Conservation (phyloP, 2,888 invertebrate species). For the Cerceris ruficornis region DNA sequence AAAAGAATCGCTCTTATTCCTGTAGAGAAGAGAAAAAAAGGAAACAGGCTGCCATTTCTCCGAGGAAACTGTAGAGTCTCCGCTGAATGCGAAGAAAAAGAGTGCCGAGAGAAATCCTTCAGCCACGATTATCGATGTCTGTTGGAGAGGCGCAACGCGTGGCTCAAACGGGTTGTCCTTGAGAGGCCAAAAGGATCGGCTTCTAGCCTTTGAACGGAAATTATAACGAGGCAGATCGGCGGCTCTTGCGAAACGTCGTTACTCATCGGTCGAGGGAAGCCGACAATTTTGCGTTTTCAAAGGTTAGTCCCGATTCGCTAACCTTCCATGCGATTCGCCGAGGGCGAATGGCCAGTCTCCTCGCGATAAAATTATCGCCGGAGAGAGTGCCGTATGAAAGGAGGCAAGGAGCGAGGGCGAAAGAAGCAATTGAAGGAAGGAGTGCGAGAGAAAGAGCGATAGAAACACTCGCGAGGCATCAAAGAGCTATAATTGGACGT, state of each 20-base stretch:
- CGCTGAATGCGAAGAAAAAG: background rate
- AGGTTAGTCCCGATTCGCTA: constrained; percentile 44
- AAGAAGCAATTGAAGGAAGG: constrained; percentile 29
- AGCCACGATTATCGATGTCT: too few relatives aligned
- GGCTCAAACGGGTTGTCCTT: constrained; percentile 37
- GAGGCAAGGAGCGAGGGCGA: constrained; percentile 21
- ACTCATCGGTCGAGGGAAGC: constrained; percentile 33
- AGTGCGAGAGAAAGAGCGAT: constrained; percentile 45
- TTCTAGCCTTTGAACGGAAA: constrained; percentile 35
- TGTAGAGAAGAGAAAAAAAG: background rate
- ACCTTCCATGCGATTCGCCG: constrained; percentile 36
- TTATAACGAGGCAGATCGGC: constrained; percentile 30
- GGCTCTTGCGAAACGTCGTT: constrained; percentile 49
- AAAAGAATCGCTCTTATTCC: constrained; percentile 11
- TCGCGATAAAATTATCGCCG: constrained; percentile 57
- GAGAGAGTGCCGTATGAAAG: constrained; percentile 16
- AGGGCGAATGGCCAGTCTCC: constrained; percentile 53
- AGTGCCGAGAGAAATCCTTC: too few relatives aligned
- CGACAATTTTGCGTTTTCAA: constrained; percentile 57
- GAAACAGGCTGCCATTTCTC: background rate
- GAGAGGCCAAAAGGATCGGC: constrained; percentile 34
- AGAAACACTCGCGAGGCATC: constrained; percentile 71
- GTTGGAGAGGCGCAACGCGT: background rate
- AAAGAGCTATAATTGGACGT: constrained; percentile 80
- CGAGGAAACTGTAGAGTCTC: background rate